Conservation (phyloP, 2,113 vertebrate genomes). For the Eudorcas thomsonii region DNA sequence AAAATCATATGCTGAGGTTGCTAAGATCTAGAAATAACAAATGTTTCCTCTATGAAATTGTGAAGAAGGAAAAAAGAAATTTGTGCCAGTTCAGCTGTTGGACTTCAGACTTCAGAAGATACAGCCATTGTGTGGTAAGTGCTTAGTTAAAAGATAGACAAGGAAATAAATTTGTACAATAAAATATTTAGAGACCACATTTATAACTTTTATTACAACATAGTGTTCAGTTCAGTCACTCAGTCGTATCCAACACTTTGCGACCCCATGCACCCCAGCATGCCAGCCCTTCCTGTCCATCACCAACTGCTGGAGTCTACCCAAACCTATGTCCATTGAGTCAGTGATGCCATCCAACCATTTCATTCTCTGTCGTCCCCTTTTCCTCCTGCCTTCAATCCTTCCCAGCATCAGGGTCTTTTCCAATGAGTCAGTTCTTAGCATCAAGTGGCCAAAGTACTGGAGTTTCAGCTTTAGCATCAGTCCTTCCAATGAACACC, state of each 20-base stretch:
- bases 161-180: background rate
- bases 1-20: background rate
- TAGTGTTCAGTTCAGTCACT: background rate
- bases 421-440: background rate
- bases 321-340: background rate
- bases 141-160: background rate
- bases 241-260: rapidly evolving
- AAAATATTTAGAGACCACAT: background rate
- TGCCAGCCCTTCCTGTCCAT: background rate
- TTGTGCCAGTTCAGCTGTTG: background rate
- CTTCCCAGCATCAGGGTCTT: background rate
- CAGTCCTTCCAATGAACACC: background rate
- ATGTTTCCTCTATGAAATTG: background rate
- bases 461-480: background rate
- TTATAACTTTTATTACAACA: background rate
- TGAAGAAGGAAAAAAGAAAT: background rate
- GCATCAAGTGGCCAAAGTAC: background rate
- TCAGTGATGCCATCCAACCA: background rate
- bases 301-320: background rate
- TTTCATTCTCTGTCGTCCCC: background rate
- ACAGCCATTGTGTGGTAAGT: background rate
- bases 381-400: background rate
- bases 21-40: background rate
- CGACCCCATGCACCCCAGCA: background rate
- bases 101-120: background rate